phyloP scores from a whole-genome alignment of 35 echinoderm and acorn worm genomes.

The Patiria miniata region DNA sequence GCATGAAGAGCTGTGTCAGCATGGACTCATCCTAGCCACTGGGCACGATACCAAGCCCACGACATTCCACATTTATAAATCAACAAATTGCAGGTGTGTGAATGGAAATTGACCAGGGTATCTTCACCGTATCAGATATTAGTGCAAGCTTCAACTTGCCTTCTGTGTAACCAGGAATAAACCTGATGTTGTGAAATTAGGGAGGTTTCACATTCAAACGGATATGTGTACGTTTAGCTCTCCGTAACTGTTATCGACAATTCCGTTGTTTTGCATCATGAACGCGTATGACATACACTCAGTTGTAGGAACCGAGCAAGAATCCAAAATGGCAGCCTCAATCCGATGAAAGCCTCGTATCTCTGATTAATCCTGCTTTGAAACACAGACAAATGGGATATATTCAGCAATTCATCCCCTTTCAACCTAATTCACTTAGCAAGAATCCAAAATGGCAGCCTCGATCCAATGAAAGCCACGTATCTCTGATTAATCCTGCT shows the following conservation, averaged over 20 bases:
- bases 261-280: neutral
- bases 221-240: too few species aligned
- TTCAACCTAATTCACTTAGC: too few species aligned
- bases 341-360: too few species aligned
- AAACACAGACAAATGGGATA: too few species aligned
- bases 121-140: neutral
- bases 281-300: neutral
- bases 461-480: too few species aligned
- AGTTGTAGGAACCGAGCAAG: neutral
- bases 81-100: neutral
- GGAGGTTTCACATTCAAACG: too few species aligned
- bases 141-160: neutral
- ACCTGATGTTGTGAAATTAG: neutral
- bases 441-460: too few species aligned
- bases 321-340: too few species aligned
- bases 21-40: neutral
- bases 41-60: neutral
- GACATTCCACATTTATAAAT: constrained; percentile 13
- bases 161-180: neutral
- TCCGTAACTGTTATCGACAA: neutral
- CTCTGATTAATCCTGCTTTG: too few species aligned
- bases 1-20: neutral
- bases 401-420: too few species aligned
- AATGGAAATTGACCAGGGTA: neutral
- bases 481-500: too few species aligned